Base-by-base conservation (phyloP, 1,140 invertebrate species). In the Cyclina sinensis region DNA sequence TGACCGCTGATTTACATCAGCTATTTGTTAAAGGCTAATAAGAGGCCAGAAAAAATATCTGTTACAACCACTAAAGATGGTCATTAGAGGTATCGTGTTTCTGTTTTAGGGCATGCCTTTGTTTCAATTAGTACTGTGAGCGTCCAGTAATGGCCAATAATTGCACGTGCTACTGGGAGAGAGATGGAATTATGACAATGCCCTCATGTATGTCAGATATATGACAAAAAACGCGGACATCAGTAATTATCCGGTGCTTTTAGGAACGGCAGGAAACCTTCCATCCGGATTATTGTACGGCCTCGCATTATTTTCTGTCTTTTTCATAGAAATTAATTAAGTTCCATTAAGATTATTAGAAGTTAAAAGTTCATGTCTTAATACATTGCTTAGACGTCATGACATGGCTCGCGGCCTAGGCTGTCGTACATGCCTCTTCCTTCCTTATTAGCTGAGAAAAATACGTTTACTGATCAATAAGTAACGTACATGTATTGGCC, bases 131-230 rank as follows among this genome's bases (percentile, higher is more conserved):
- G 43, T 43, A 51, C 43, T 1, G 54, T 1, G 74, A 54, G 9
- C 24, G 65, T 78, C 46, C 46, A 51, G 27, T 78, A 78, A 78
- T 78, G 74, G 74, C 43, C 16, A 54, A 35, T 74, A 78, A 78
- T 78, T 12, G 14, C 74, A 78, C 46, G 46, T 78, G 74, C 54
- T 48, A 48, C 27, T 5, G 24, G 21, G 16, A 48, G 14, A 54
- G 46, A 18, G 46, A 18, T 51, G 14, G 27, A 78, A 78, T 78
- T 78, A 78, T 78, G 74, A 78, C 74, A 48, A 78, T 32, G 32
- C 46, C 46, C 9, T 78, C 74, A 78, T 48, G 48, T 51, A 54
- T n/a, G 9, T 18, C 65, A 54, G 27, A 54, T 54, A 78, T 35
- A n/a, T 78, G 48, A 27, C 74, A 78, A 0, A n/a, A n/a, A 27